These are phyloP conservation scores for Drosophila atripex DNA, from an alignment of 2,888 invertebrate genomes.

Conservation along the genomic window DNA sequence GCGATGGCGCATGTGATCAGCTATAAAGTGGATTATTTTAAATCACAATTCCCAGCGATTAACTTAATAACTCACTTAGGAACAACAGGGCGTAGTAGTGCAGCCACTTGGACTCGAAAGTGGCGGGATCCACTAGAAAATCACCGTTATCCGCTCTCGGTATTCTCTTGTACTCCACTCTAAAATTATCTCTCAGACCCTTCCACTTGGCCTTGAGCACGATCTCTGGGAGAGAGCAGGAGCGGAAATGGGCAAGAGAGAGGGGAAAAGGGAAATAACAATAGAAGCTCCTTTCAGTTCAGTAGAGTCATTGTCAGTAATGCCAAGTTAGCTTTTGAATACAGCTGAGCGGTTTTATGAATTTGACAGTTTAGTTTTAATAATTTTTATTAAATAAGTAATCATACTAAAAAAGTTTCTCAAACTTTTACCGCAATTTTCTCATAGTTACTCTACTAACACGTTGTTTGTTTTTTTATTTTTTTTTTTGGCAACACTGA, in stretches of 20 bases:
- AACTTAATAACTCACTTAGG: constrained; percentile 77
- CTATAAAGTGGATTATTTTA: constrained; percentile 52
- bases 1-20: constrained; percentile 84
- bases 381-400: background rate
- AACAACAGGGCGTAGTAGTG: constrained; percentile 83
- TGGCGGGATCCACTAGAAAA: constrained; percentile 82
- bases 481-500: constrained; percentile 20
- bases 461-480: background rate
- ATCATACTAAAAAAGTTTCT: too few relatives aligned
- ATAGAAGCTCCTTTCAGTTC: constrained; percentile 2
- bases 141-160: constrained; percentile 83
- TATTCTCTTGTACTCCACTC: constrained; percentile 84
- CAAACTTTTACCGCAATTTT: background rate
- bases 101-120: constrained; percentile 84
- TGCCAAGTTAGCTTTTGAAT: constrained; percentile 12
- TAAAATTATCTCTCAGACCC: constrained; percentile 84
- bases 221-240: constrained; percentile 72
- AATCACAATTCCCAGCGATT: background rate
- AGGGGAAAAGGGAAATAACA: background rate
- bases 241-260: background rate
- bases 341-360: background rate
- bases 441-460: background rate
- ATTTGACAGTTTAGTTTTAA: background rate
- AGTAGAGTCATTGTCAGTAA: constrained; percentile 8
- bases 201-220: constrained; percentile 84